These are phyloP conservation scores for Fragum fragum DNA, from an alignment of 2,888 invertebrate species.

Conservation along the genomic window DNA sequence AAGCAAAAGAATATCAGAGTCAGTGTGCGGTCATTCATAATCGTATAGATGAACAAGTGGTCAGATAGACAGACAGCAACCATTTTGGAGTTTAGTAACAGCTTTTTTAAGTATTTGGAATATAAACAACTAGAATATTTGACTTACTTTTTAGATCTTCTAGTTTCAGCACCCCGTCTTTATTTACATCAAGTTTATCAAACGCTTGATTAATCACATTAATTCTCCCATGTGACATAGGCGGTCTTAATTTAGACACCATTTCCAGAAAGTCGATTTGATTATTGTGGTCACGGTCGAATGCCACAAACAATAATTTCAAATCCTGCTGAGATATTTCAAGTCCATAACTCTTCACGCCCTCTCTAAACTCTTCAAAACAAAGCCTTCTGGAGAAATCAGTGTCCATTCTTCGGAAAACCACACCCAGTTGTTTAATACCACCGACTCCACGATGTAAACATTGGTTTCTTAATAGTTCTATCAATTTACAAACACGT, in stretches of 20 bases:
- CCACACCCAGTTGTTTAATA: conserved; percentile 77
- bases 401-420: conserved; percentile 81
- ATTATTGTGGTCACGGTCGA: conserved; percentile 80
- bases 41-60: too few species aligned
- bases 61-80: too few species aligned
- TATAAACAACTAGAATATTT: too few species aligned
- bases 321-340: conserved; percentile 74
- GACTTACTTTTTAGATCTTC: conserved; percentile 83
- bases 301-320: conserved; percentile 73
- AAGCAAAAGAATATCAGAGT: too few species aligned
- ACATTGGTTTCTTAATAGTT: conserved; percentile 71
- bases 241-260: conserved; percentile 77
- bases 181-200: conserved; percentile 80
- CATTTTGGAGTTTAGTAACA: too few species aligned
- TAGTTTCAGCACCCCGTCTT: conserved; percentile 78
- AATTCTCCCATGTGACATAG: conserved; percentile 73
- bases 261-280: conserved; percentile 83
- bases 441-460: conserved; percentile 75
- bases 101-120: too few species aligned
- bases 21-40: too few species aligned
- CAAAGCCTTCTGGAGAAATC: conserved; percentile 81
- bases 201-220: conserved; percentile 82
- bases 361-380: conserved; percentile 78
- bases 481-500: conserved; percentile 64
- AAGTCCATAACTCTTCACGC: conserved; percentile 74